Conservation (phyloP, 2,888 invertebrate species). For the Norana najaformis region DNA sequence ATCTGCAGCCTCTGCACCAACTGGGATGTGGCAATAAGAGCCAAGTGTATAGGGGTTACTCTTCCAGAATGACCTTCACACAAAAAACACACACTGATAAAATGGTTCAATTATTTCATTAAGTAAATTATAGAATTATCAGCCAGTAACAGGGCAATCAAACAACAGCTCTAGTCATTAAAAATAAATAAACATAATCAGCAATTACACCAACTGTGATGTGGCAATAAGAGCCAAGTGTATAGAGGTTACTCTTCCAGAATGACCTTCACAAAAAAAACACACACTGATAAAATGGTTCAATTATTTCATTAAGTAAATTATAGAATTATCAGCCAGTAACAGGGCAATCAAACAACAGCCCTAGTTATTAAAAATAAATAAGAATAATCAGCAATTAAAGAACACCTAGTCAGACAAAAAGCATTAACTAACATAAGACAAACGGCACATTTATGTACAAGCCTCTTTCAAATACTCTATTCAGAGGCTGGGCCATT, state of each 20-base stretch:
- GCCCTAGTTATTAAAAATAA: neutral
- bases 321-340: neutral
- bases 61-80: constrained; percentile 82
- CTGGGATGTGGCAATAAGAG: constrained; percentile 83
- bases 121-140: neutral
- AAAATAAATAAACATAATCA: no score
- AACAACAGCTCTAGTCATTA: no score
- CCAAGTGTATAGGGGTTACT: constrained; percentile 80
- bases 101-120: neutral
- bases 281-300: neutral
- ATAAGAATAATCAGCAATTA: constrained; percentile 1
- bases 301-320: neutral
- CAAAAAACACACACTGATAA: neutral
- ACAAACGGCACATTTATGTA: neutral
- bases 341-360: neutral
- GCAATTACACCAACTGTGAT: neutral
- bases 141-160: neutral
- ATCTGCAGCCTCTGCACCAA: constrained; percentile 81
- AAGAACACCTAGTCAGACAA: neutral
- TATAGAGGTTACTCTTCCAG: constrained; percentile 82
- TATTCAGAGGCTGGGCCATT: neutral
- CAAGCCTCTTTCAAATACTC: no score
- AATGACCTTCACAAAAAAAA: constrained; percentile 71
- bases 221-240: constrained; percentile 66
- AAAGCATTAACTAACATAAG: neutral